These are phyloP conservation scores for Chamaetylas fuelleborni DNA, from an alignment of 2,113 vertebrate species.

Conservation along the genomic window DNA sequence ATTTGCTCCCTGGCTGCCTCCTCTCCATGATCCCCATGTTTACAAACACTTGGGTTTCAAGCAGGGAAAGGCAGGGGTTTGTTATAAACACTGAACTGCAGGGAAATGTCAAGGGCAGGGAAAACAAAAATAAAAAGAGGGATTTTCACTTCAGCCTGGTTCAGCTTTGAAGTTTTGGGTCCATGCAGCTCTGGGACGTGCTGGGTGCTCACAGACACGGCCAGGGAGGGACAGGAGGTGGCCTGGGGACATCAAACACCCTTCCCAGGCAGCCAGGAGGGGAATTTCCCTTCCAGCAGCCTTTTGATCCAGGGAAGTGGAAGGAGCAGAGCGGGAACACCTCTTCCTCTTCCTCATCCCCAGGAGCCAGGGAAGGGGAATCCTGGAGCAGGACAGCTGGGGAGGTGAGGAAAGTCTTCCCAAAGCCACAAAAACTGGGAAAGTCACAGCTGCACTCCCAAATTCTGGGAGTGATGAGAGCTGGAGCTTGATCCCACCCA, in stretches of 20 bases:
- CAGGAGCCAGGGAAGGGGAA: not conserved
- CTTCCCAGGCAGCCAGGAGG: not conserved
- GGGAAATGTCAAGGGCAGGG: not conserved
- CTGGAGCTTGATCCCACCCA: not conserved
- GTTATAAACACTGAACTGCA: not conserved
- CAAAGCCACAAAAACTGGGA: accelerated
- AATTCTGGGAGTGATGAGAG: accelerated
- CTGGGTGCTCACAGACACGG: not conserved
- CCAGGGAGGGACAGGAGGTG: not conserved
- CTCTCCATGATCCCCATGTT: not conserved
- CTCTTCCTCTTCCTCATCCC: not conserved
- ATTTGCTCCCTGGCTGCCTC: not conserved
- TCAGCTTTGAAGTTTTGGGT: not conserved
- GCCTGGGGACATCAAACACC: not conserved
- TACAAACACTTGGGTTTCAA: slow-evolving; percentile 21
- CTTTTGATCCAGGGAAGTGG: not conserved
- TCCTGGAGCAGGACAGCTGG: not conserved
- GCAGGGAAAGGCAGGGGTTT: not conserved
- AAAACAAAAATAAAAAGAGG: not conserved
- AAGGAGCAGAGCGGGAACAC: not conserved
- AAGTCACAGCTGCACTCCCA: not conserved
- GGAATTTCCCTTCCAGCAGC: not conserved
- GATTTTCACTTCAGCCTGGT: not conserved
- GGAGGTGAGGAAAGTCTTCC: not conserved
- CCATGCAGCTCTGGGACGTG: accelerated